Evolutionary conservation across 2,888 invertebrate species (phyloP), one percentile per base, ranked within the genome.

Genomic region (Standfussiana lucernea): DNA sequence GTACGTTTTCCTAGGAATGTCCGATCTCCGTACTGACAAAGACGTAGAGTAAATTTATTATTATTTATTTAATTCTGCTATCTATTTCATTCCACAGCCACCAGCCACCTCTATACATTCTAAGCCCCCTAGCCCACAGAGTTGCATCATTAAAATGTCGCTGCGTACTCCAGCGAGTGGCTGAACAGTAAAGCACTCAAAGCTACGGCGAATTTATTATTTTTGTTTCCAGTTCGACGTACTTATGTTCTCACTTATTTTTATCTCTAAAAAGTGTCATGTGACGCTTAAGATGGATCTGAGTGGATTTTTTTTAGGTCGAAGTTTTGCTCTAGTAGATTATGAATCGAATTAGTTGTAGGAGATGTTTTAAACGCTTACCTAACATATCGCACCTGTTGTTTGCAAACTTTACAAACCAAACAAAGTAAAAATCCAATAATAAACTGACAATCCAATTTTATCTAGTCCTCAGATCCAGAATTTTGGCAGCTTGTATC

Each of bases 71-170:
- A n/a, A 21, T 10, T 32, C 59, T 32, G 18, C 21, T 32, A 8
- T 59, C 6, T 56, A 21, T 59, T 1, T 10, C 13, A 40, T 32
- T 32, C 24, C 61, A 42, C 15, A 70, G 42, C 24, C 32, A 40
- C 11, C 18, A 32, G 79, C 28, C 74, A 21, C n/a, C 37, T 88
- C 89, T 83, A 83, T 28, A 45, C 40, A 32, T 42, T 72, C 50
- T 53, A 61, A 75, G 66, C 37, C 47, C 24, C 64, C 37, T 67
- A 53, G 72, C 53, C 74, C 79, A 74, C 76, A 86, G 81, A 86
- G 87, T 84, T 85, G 83, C 89, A 88, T 89, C 89, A 89, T 89
- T 89, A 89, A 89, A 89, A 89, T 88, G 88, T 89, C 88, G 80
- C 89, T 80, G 61, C 72, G 84, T 86, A 83, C 85, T 87, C 73